A percentile compares a stretch with the other conserved stretches of the same genome.
Evolutionary conservation across 2,797 vertebrate species (phyloP).

Genomic region (Adrianichthys oophorus): DNA sequence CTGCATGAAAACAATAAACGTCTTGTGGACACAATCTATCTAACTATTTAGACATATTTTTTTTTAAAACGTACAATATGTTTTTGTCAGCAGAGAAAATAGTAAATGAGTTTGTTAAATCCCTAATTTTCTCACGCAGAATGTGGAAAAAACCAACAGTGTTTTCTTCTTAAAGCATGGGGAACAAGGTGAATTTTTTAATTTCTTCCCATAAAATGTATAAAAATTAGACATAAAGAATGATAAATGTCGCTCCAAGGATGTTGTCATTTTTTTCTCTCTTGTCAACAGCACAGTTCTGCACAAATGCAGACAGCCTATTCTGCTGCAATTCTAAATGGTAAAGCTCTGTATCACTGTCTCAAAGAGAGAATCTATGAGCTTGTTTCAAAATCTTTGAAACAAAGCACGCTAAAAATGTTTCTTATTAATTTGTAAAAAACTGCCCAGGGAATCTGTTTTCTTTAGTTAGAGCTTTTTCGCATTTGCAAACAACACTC

Average conservation of each 20-base stretch:
- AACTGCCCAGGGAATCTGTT: slow-evolving; percentile 8
- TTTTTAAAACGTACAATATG: slow-evolving; percentile 18
- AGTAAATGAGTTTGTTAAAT: slow-evolving; percentile 27
- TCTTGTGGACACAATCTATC: slow-evolving; percentile 22
- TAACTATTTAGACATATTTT: no score
- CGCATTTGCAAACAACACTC: no score
- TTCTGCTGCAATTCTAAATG: slow-evolving; percentile 35
- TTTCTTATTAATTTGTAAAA: slow-evolving; percentile 18
- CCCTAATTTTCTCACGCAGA: slow-evolving; percentile 14
- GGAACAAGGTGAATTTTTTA: slow-evolving; percentile 27
- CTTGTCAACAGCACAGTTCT: slow-evolving; percentile 31
- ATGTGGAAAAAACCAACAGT: slow-evolving; percentile 22
- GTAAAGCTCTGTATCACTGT: slow-evolving; percentile 55
- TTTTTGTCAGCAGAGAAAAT: slow-evolving; percentile 26
- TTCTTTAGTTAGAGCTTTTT: not conserved
- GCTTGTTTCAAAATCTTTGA: slow-evolving; percentile 24
- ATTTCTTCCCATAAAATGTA: slow-evolving; percentile 25
- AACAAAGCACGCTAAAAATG: slow-evolving; percentile 21
- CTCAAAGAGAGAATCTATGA: slow-evolving; percentile 11
- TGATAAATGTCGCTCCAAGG: slow-evolving; percentile 40
- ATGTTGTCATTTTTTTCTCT: slow-evolving; percentile 23
- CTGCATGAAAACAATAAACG: slow-evolving; percentile 38
- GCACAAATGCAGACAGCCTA: slow-evolving; percentile 47
- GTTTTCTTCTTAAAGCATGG: slow-evolving; percentile 15
- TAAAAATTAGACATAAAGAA: slow-evolving; percentile 34